Evolutionary conservation across 2,888 invertebrate species (phyloP), one percentile per base, ranked within the genome.

Genomic region (Andrena haemorrhoa): DNA sequence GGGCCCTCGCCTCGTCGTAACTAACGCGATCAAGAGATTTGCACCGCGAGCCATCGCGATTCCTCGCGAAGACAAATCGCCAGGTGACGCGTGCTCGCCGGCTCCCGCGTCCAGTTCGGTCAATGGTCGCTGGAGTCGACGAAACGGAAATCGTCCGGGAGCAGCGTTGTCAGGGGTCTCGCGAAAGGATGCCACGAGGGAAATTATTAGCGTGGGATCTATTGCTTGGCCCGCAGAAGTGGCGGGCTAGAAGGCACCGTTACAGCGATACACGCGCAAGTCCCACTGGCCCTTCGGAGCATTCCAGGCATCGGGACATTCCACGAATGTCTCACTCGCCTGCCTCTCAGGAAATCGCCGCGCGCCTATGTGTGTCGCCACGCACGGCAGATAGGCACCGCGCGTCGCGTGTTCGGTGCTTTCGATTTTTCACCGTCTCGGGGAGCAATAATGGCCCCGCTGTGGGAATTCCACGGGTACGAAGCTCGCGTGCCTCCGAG

Each of bases 151-250:
- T 79, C 82, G 85, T 83, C 83, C 66, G 72, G 61, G 86, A 72
- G 82, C 70, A 51, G 75, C 64, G 75, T 68, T 82, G 89, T 87
- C 87, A 23, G 75, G 85, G 84, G 86, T 73, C 85, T 75, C 82
- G 68, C 58, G 73, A 85, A 85, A 89, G 83, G 85, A 86, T 86
- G 88, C 86, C 87, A 76, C 49, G 64, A 5, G 76, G 83, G 87
- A 87, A 91, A 91, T 92, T 90, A 92, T 92, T 91, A 91, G 90
- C 91, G 93, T 93, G 93, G 91, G 92, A 92, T 91, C 89, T 90
- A 89, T 89, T 84, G 82, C 86, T 83, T 41, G 71, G 41, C 41
- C 71, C 69, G 78, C 70, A 77, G 63, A 82, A 82, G 56, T 74
- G 74, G 84, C 87, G 31, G 83, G 86, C 85, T n/a, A 83, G 82